Percentiles rank a stretch among this genome's conserved stretches.
Conservation (phyloP, 1,140 invertebrate genomes). For the Hermetia illucens region DNA sequence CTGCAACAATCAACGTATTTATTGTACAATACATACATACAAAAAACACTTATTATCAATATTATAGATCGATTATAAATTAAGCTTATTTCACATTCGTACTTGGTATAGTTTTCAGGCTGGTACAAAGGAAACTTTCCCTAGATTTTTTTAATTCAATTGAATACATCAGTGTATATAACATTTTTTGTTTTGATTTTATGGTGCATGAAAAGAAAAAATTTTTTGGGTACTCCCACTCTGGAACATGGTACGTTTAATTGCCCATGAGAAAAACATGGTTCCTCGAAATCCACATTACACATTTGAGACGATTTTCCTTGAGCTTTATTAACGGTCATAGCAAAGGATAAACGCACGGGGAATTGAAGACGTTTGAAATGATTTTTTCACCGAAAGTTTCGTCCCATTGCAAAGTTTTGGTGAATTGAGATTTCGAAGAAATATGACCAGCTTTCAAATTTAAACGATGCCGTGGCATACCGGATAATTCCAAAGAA, state of each 20-base stretch:
- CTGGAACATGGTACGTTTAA: constrained; percentile 16
- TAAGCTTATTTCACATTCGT: too few relatives aligned
- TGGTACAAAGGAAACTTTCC: too few relatives aligned
- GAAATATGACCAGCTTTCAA: constrained; percentile 27
- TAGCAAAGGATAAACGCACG: constrained; percentile 33
- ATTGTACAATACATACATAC: too few relatives aligned
- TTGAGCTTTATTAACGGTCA: constrained; percentile 42
- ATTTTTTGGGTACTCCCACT: constrained; percentile 13
- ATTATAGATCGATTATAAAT: too few relatives aligned
- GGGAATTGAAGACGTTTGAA: constrained; percentile 10
- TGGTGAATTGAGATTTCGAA: constrained; percentile 24
- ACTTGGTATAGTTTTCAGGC: too few relatives aligned
- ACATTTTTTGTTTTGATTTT: too few relatives aligned
- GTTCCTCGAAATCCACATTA: constrained; percentile 21
- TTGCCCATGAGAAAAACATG: constrained; percentile 11
- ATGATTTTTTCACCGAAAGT: constrained; percentile 14
- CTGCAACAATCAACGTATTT: too few relatives aligned
- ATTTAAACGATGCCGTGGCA: constrained; percentile 11
- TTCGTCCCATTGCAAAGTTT: constrained; percentile 28
- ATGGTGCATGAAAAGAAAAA: constrained; percentile 9
- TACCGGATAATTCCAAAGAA: constrained; percentile 15
- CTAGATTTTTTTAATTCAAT: too few relatives aligned
- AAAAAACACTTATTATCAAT: too few relatives aligned
- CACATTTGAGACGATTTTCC: constrained; percentile 30
- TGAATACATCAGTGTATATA: too few relatives aligned